These are phyloP conservation scores for Lacanobia wlatinum DNA, from an alignment of 2,888 invertebrate species.

Conservation along the genomic window DNA sequence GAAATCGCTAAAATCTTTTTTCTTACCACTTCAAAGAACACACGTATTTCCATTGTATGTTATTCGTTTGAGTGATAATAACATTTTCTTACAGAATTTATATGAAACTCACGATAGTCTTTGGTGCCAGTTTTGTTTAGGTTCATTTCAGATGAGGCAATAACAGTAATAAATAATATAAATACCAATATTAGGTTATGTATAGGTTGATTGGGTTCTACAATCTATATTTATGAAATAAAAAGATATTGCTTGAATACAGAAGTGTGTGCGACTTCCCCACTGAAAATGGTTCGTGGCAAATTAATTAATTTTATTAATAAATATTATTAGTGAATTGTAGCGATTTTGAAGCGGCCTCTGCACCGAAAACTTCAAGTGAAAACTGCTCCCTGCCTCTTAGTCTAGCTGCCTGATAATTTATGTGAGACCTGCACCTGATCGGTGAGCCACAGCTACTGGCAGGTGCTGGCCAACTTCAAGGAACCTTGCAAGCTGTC, in stretches of 20 bases:
- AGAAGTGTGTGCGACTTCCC: conserved; percentile 23
- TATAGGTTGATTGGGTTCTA: conserved; percentile 1
- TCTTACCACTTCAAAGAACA: conserved; percentile 60
- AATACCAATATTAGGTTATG: not conserved
- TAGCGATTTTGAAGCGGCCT: conserved; percentile 73
- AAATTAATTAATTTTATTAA: not conserved
- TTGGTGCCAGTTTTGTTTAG: conserved; percentile 25
- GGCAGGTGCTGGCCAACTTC: conserved; percentile 22
- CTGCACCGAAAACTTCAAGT: conserved; percentile 71
- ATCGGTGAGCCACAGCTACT: conserved; percentile 2
- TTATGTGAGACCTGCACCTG: conserved; percentile 44
- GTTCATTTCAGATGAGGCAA: conserved; percentile 16
- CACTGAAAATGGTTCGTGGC: conserved; percentile 10
- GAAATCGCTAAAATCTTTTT: conserved; percentile 71
- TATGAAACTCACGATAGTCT: conserved; percentile 19
- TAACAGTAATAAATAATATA: conserved; percentile 1
- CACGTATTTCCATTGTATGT: conserved; percentile 56
- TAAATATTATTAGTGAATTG: conserved; percentile 28
- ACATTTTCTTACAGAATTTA: conserved; percentile 43
- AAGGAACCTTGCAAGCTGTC: conserved; percentile 64
- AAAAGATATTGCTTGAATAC: not conserved
- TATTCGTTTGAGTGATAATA: conserved; percentile 62
- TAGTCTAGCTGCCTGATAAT: conserved; percentile 60
- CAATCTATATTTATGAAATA: not conserved
- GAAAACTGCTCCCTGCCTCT: conserved; percentile 54